Evolutionary conservation across 2,797 vertebrate species (phyloP).

Genomic region (Remorina albescens): DNA sequence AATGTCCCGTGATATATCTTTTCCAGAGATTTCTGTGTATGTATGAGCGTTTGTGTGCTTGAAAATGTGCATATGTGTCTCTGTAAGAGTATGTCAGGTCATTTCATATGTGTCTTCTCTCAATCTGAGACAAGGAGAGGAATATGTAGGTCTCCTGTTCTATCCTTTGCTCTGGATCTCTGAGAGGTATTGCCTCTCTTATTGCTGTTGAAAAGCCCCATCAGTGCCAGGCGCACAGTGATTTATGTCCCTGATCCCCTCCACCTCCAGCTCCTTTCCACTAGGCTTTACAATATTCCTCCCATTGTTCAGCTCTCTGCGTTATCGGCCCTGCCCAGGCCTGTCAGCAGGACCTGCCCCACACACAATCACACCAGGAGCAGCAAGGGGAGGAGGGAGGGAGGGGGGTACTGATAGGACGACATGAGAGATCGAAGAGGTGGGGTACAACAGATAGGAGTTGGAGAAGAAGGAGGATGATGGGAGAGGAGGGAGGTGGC

Average conservation of each 20-base stretch:
- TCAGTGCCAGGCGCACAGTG: slow-evolving; percentile 80
- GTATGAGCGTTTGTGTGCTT: slow-evolving; percentile 51
- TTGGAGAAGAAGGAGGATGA: slow-evolving; percentile 19
- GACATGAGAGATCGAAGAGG: slow-evolving; percentile 64
- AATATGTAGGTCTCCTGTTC: slow-evolving; percentile 50
- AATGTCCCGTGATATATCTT: slow-evolving; percentile 16
- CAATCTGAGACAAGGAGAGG: slow-evolving; percentile 58
- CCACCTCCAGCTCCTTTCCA: slow-evolving; percentile 80
- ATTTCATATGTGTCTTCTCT: slow-evolving; percentile 57
- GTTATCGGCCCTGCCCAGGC: slow-evolving; percentile 80
- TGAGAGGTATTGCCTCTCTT: slow-evolving; percentile 81
- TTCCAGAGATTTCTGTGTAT: slow-evolving; percentile 34
- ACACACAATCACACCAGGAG: slow-evolving; percentile 63
- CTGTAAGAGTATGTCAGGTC: slow-evolving; percentile 48
- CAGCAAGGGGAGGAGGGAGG: slow-evolving; percentile 1
- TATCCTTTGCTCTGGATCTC: slow-evolving; percentile 47
- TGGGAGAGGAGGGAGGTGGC: slow-evolving; percentile 44
- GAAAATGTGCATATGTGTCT: slow-evolving; percentile 30
- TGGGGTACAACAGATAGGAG: slow-evolving; percentile 56
- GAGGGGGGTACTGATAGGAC: slow-evolving; percentile 37
- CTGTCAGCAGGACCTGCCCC: slow-evolving; percentile 73
- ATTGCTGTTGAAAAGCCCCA: slow-evolving; percentile 84
- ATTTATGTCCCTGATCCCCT: slow-evolving; percentile 83
- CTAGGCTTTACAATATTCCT: slow-evolving; percentile 82
- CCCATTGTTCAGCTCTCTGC: slow-evolving; percentile 79